Evolutionary conservation across 1,140 invertebrate genomes (phyloP).

Genomic region (Heliconius hermathena): DNA sequence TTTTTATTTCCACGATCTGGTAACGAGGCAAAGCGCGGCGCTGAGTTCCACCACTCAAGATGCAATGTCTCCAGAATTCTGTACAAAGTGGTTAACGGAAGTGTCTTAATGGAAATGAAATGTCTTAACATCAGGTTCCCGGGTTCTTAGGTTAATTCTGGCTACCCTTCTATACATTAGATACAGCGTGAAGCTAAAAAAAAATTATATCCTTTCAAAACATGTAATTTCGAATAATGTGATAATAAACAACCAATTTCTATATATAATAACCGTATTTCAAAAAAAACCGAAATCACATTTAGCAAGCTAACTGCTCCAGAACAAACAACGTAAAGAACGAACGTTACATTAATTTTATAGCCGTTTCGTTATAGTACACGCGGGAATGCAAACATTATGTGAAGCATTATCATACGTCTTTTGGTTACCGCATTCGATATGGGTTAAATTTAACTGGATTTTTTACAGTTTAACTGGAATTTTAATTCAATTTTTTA

Average conservation of each 20-base stretch:
- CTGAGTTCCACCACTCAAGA: too few species aligned
- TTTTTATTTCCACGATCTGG: too few species aligned
- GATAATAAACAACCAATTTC: conserved; percentile 21
- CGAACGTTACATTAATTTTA: conserved; percentile 47
- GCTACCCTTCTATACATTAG: too few species aligned
- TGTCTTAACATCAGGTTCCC: too few species aligned
- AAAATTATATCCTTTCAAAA: not conserved
- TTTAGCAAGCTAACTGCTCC: conserved; percentile 17
- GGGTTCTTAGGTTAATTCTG: too few species aligned
- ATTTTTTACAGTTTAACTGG: not conserved
- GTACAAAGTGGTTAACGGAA: too few species aligned
- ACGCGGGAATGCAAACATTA: conserved; percentile 33
- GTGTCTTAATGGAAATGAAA: too few species aligned
- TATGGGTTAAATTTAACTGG: not conserved
- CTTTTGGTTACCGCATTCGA: conserved; percentile 12
- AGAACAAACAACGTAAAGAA: conserved; percentile 41
- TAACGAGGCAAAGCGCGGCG: too few species aligned
- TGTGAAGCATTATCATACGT: conserved; percentile 31
- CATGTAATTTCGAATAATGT: conserved; percentile 10
- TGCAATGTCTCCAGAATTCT: too few species aligned
- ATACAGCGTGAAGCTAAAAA: too few species aligned
- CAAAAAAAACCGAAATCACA: conserved; percentile 20
- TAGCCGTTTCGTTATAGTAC: conserved; percentile 34
- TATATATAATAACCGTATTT: conserved; percentile 31
- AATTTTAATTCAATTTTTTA: not conserved